Evolutionary conservation across 2,113 vertebrate species (phyloP).

Genomic region (Stictonetta naevosa): DNA sequence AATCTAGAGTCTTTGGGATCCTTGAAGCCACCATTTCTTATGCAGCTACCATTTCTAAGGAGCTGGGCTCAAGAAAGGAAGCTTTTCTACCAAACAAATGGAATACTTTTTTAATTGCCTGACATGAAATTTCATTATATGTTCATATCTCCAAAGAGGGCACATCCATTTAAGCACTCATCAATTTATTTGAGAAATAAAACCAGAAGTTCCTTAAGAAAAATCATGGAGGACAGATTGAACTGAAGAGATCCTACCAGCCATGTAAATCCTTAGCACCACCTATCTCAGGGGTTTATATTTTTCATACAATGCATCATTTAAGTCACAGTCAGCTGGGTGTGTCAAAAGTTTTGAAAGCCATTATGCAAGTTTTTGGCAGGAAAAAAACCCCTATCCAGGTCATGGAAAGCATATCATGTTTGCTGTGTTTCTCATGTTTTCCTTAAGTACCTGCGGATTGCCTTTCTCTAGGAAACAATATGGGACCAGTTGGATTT

Average conservation of each 20-base stretch:
- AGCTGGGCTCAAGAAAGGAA: neutral
- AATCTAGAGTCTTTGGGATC: neutral
- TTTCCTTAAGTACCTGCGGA: neutral
- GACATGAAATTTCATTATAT: neutral
- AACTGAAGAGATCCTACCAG: neutral
- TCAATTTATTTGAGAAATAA: neutral
- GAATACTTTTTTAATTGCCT: neutral
- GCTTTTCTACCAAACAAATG: neutral
- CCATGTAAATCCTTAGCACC: neutral
- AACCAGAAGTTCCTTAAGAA: neutral
- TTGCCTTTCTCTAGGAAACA: neutral
- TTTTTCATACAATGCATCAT: neutral
- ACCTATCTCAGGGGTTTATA: fast-evolving
- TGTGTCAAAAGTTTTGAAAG: neutral
- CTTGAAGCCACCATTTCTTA: neutral
- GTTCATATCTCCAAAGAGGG: neutral
- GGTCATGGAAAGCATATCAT: neutral
- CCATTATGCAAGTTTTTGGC: neutral
- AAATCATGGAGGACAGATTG: neutral
- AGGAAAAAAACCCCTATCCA: neutral
- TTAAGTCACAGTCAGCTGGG: neutral
- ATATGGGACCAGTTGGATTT: neutral
- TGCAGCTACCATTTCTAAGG: neutral
- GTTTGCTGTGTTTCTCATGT: neutral
- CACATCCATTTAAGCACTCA: neutral